Conservation (phyloP, 2,888 invertebrate genomes). For the Empis livida region DNA sequence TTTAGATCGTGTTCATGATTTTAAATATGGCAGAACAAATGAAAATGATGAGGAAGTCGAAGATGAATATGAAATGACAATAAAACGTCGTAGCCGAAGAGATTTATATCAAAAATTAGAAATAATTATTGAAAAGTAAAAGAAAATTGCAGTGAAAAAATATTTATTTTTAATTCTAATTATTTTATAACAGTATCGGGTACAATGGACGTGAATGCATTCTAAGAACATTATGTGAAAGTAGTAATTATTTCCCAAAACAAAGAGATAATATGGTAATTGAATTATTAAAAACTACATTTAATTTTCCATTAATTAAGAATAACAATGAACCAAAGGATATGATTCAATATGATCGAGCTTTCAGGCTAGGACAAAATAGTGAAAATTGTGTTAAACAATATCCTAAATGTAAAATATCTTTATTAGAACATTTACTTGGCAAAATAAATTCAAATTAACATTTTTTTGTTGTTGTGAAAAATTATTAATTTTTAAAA, state of each 20-base stretch:
- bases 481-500: too few species aligned
- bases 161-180: background rate
- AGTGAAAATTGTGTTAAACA: too few species aligned
- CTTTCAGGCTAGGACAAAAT: too few species aligned
- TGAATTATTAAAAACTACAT: constrained; percentile 48
- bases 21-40: constrained; percentile 6
- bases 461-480: too few species aligned
- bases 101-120: constrained; percentile 58
- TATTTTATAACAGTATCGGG: constrained; percentile 47
- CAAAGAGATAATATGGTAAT: constrained; percentile 50
- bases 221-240: constrained; percentile 59
- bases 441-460: too few species aligned
- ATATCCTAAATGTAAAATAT: too few species aligned
- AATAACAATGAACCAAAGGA: too few species aligned
- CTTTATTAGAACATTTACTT: too few species aligned
- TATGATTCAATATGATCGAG: too few species aligned
- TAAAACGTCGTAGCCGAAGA: constrained; percentile 45
- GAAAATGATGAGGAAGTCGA: constrained; percentile 23
- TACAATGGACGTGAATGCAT: constrained; percentile 59
- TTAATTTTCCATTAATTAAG: too few species aligned
- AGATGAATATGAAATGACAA: too few species aligned
- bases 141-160: background rate
- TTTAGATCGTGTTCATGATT: constrained; percentile 30
- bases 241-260: constrained; percentile 47
- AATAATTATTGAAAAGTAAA: constrained; percentile 51